phyloP scores from a whole-genome alignment of 2,113 vertebrate species.

The Nyctibius bracteatus region DNA sequence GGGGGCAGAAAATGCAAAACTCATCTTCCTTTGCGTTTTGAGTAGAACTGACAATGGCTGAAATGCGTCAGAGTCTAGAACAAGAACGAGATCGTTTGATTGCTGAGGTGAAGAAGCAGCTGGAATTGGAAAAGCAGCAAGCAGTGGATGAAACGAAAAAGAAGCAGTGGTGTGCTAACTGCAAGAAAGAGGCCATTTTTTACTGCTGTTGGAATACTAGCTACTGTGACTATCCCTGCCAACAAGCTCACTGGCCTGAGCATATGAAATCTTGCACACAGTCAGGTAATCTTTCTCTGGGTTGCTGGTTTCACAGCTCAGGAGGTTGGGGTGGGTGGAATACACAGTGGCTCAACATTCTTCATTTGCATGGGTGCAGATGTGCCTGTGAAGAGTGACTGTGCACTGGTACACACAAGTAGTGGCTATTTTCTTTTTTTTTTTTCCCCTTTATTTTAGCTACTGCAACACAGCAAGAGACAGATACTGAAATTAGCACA shows the following conservation, averaged over 20 bases:
- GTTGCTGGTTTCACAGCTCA: not conserved
- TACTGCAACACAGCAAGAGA: constrained; percentile 90
- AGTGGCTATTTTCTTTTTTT: not conserved
- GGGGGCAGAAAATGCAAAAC: not conserved
- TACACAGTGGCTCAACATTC: not conserved
- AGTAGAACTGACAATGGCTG: constrained; percentile 96
- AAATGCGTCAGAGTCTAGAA: constrained; percentile 97
- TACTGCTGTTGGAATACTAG: constrained; percentile 99
- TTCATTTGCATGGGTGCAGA: not conserved
- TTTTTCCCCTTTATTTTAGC: constrained; percentile 71
- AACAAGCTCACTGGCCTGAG: constrained; percentile 97
- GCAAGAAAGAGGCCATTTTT: constrained; percentile 97
- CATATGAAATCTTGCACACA: constrained; percentile 99
- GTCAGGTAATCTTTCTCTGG: constrained; percentile 79
- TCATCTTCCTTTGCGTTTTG: not conserved
- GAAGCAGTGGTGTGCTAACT: constrained; percentile 98
- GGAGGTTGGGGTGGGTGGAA: not conserved
- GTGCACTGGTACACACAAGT: not conserved
- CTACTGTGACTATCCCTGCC: constrained; percentile 98
- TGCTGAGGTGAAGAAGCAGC: constrained; percentile 94
- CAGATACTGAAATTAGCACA: constrained; percentile 82
- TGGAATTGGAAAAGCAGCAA: constrained; percentile 92
- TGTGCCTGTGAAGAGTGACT: not conserved
- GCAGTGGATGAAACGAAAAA: constrained; percentile 96
- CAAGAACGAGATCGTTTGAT: constrained; percentile 92